Percentiles rank a stretch among this genome's conserved stretches.
Evolutionary conservation across 2,888 invertebrate genomes (phyloP).

Genomic region (Uropetala carovei): DNA sequence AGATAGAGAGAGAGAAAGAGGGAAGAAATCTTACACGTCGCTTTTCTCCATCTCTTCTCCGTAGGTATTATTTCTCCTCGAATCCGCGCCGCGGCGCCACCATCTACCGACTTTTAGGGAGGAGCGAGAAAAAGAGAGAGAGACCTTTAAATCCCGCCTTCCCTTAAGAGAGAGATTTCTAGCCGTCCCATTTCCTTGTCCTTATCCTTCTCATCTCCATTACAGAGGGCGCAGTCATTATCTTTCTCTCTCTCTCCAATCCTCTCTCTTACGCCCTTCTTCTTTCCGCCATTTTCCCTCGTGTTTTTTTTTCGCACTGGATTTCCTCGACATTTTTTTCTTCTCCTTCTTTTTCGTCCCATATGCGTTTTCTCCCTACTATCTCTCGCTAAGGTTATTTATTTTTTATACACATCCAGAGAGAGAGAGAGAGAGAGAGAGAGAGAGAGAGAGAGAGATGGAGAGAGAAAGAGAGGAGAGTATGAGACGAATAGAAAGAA

Average conservation of each 20-base stretch:
- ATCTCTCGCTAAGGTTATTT: background rate
- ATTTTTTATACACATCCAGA: background rate
- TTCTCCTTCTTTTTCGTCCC: background rate
- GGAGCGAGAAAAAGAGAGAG: background rate
- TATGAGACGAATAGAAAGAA: background rate
- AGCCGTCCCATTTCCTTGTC: slow-evolving; percentile 13
- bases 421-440: background rate
- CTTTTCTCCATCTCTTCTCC: background rate
- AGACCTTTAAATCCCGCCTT: slow-evolving; percentile 15
- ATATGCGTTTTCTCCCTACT: background rate
- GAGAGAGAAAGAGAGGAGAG: background rate
- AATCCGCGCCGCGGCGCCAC: background rate
- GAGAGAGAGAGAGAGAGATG: background rate
- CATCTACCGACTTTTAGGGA: background rate
- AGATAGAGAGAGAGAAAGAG: background rate
- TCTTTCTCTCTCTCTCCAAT: background rate
- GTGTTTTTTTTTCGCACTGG: slow-evolving; percentile 23
- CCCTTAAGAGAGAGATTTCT: background rate
- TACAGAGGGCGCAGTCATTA: slow-evolving; percentile 26
- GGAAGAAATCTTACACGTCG: no score
- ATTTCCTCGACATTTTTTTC: background rate
- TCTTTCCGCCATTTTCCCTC: no score
- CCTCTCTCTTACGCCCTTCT: background rate
- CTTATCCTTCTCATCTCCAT: slow-evolving; percentile 32
- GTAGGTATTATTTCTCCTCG: background rate